phyloP scores from a whole-genome alignment of 2,888 invertebrate species.

The Polia nebulosa region DNA sequence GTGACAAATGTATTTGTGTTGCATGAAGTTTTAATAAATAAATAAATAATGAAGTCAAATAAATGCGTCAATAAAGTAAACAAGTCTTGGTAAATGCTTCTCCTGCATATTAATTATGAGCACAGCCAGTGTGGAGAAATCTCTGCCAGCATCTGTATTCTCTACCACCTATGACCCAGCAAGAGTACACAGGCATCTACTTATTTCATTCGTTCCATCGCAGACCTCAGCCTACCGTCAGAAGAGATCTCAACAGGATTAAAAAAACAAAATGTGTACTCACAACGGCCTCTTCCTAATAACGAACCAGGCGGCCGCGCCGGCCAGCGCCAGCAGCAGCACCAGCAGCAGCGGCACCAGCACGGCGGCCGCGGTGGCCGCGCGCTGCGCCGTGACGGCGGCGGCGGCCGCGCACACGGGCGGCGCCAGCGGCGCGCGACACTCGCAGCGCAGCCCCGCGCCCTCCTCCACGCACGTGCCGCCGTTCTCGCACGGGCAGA shows the following conservation, averaged over 20 bases:
- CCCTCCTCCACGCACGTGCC: slow-evolving; percentile 93
- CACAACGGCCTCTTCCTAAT: slow-evolving; percentile 96
- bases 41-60: too few species aligned
- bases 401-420: slow-evolving; percentile 93
- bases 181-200: too few species aligned
- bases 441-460: slow-evolving; percentile 92
- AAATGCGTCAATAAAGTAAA: too few species aligned
- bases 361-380: slow-evolving; percentile 93
- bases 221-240: too few species aligned
- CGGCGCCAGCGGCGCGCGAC: slow-evolving; percentile 92
- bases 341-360: slow-evolving; percentile 96
- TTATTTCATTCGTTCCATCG: too few species aligned
- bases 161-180: too few species aligned
- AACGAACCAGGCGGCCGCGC: slow-evolving; percentile 95
- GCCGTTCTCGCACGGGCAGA: slow-evolving; percentile 97
- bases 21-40: too few species aligned
- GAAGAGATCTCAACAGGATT: neutral
- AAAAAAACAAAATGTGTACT: slow-evolving; percentile 82
- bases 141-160: too few species aligned
- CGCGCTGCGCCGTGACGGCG: slow-evolving; percentile 91
- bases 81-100: too few species aligned
- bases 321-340: slow-evolving; percentile 93
- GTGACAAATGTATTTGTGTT: too few species aligned
- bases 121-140: too few species aligned
- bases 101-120: too few species aligned